These are phyloP conservation scores for Calycopis cecrops DNA, from an alignment of 1,140 invertebrate genomes.

Conservation along the genomic window DNA sequence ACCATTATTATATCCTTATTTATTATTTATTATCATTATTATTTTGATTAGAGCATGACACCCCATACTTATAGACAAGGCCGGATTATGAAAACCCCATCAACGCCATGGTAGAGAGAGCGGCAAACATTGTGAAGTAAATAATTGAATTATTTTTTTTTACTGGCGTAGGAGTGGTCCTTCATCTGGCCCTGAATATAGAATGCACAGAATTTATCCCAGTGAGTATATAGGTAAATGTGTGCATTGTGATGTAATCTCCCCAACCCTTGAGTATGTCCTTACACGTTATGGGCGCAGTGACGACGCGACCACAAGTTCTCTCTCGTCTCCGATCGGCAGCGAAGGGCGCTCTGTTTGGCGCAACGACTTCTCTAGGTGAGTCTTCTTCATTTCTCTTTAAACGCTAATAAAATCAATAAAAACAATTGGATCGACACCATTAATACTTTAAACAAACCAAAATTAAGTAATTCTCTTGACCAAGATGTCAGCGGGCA, in stretches of 20 bases:
- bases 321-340: constrained; percentile 49
- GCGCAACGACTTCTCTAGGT: constrained; percentile 65
- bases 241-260: constrained; percentile 61
- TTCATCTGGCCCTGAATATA: not conserved
- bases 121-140: too few species aligned
- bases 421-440: too few species aligned
- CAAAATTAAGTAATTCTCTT: not conserved
- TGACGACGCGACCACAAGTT: constrained; percentile 59
- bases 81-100: too few species aligned
- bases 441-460: not conserved
- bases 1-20: too few species aligned
- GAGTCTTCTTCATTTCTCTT: constrained; percentile 25
- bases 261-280: constrained; percentile 56
- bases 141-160: too few species aligned
- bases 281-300: constrained; percentile 48
- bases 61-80: constrained; percentile 9
- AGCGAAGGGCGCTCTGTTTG: constrained; percentile 55
- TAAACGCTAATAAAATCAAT: too few species aligned
- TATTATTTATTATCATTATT: constrained; percentile 4
- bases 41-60: constrained; percentile 26
- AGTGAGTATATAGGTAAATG: constrained; percentile 45
- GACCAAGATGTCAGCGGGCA: not conserved
- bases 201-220: constrained; percentile 29
- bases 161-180: too few species aligned
- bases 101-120: too few species aligned